A percentile compares a stretch with the other conserved stretches of the same genome.
Evolutionary conservation across 2,113 vertebrate genomes (phyloP).

Genomic region (Atractosteus spatula): DNA sequence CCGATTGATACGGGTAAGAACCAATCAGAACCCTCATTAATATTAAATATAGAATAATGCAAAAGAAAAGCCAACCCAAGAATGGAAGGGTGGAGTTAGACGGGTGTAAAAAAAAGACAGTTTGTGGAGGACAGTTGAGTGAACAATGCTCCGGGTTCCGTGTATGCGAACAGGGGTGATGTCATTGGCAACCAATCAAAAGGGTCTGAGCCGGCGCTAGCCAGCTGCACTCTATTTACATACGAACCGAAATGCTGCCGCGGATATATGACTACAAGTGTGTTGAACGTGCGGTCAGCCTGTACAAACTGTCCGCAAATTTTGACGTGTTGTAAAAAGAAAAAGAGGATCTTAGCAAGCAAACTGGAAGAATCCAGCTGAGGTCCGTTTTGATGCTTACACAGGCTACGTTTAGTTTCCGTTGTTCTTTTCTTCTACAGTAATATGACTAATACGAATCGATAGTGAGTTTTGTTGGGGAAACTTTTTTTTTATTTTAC

Average conservation of each 20-base stretch:
- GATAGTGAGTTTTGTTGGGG: background rate
- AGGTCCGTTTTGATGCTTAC: no score
- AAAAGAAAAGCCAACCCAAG: constrained; percentile 45
- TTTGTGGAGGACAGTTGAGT: constrained; percentile 37
- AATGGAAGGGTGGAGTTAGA: constrained; percentile 37
- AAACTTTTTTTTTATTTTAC: background rate
- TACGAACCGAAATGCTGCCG: constrained; percentile 27
- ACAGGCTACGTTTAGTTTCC: no score
- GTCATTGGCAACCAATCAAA: constrained; percentile 88
- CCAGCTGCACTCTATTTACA: constrained; percentile 51
- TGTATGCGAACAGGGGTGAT: constrained; percentile 62
- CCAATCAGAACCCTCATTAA: constrained; percentile 61
- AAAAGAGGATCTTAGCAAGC: background rate
- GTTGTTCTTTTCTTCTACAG: no score
- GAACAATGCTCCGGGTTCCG: constrained; percentile 37
- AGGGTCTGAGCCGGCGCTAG: constrained; percentile 40
- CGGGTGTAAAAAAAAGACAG: constrained; percentile 21
- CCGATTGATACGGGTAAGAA: constrained; percentile 48
- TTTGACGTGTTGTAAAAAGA: constrained; percentile 2
- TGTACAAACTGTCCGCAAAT: background rate
- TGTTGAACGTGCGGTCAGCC: background rate
- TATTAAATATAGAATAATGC: constrained; percentile 38
- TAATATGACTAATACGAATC: no score
- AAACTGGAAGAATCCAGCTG: background rate
- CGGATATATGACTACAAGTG: constrained; percentile 5